These are phyloP conservation scores for Uria lomvia DNA, from an alignment of 2,113 vertebrate genomes.

Conservation along the genomic window DNA sequence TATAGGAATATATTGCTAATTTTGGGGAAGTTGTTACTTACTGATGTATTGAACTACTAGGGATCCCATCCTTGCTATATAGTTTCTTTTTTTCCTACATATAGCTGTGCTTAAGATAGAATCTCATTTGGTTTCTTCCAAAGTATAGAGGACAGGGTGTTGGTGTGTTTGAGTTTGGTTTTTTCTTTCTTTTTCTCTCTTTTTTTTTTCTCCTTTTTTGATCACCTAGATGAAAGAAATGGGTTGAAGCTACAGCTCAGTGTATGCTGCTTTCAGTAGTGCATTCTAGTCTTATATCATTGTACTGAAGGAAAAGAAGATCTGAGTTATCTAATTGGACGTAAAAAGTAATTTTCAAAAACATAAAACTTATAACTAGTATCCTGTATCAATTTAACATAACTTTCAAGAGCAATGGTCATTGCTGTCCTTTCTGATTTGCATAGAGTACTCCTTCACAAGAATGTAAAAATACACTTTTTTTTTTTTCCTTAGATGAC, in stretches of 20 bases:
- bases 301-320: not conserved
- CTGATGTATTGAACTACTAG: not conserved
- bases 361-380: not conserved
- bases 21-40: not conserved
- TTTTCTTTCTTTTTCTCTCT: no score
- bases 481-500: constrained; percentile 62
- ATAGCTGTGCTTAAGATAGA: not conserved
- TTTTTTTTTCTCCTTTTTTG: not conserved
- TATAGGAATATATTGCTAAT: not conserved
- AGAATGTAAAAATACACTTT: not conserved
- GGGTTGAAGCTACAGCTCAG: not conserved
- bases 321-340: not conserved
- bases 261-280: not conserved
- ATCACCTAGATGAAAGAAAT: not conserved
- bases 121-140: not conserved
- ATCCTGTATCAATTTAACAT: not conserved
- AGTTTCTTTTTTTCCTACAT: not conserved
- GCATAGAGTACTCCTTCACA: not conserved
- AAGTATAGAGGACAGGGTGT: not conserved
- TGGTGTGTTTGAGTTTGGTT: not conserved
- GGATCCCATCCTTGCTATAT: not conserved
- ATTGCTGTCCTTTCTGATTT: not conserved
- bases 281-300: not conserved
- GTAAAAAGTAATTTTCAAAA: not conserved
- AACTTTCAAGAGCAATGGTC: not conserved